phyloP scores from a whole-genome alignment of 2,113 vertebrate species.

The Sitta europaea region DNA sequence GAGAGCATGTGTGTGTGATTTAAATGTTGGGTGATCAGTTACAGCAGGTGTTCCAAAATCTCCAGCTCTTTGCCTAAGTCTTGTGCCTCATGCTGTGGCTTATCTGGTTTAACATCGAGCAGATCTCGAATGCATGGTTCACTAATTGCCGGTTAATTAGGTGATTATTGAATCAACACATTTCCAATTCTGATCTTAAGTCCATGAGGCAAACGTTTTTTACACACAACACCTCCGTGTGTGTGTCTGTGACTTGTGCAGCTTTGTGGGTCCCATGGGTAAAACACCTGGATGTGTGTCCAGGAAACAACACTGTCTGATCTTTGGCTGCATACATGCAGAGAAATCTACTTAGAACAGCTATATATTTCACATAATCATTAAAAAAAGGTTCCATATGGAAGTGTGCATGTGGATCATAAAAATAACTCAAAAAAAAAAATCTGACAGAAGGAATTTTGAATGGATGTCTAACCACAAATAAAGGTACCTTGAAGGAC shows the following conservation, averaged over 20 bases:
- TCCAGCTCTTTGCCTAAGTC: neutral
- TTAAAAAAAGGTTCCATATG: neutral
- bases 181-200: neutral
- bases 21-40: neutral
- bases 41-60: neutral
- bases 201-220: neutral
- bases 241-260: neutral
- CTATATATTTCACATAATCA: neutral
- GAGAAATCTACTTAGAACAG: neutral
- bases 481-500: conserved; percentile 20
- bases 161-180: neutral
- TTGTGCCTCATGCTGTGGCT: neutral
- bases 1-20: rapidly evolving
- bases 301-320: neutral
- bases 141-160: neutral
- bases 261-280: neutral
- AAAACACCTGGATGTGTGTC: neutral
- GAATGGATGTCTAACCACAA: conserved; percentile 33
- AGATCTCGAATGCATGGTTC: neutral
- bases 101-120: neutral
- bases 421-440: conserved; percentile 41
- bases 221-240: rapidly evolving
- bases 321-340: neutral
- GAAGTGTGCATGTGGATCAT: neutral
- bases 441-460: conserved; percentile 16